Evolutionary conservation across 1,140 invertebrate genomes (phyloP).

Genomic region (Papilio helenus): DNA sequence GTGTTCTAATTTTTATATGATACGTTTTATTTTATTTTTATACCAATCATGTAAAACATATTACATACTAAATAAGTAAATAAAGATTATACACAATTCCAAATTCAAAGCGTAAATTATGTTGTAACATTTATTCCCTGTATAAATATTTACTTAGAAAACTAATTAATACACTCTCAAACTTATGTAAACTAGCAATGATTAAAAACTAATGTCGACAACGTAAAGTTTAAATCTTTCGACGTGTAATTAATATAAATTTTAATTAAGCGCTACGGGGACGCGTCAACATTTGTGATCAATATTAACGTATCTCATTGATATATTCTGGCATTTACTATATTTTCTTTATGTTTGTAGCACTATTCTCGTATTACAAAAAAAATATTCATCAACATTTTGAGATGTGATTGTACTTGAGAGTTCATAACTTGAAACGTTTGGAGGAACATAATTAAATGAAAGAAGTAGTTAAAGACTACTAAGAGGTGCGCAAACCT

Average conservation of each 20-base stretch:
- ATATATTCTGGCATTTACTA: background rate
- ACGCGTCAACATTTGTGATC: background rate
- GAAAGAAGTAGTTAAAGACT: too few species aligned
- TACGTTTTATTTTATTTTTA: too few species aligned
- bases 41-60: too few species aligned
- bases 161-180: background rate
- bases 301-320: background rate
- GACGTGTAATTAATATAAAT: slow-evolving; percentile 12
- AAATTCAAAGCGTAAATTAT: too few species aligned
- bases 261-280: slow-evolving; percentile 2
- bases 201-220: slow-evolving; percentile 15
- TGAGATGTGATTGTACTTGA: too few species aligned
- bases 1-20: too few species aligned
- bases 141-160: background rate
- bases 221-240: background rate
- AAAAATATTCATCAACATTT: too few species aligned
- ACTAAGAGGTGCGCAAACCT: too few species aligned
- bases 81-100: too few species aligned
- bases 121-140: background rate
- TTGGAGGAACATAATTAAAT: too few species aligned
- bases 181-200: background rate
- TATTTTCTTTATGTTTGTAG: background rate
- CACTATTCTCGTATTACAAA: background rate
- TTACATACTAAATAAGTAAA: too few species aligned
- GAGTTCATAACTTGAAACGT: too few species aligned